phyloP scores from a whole-genome alignment of 1,140 invertebrate genomes.

The Dolichoris vasculosae region DNA sequence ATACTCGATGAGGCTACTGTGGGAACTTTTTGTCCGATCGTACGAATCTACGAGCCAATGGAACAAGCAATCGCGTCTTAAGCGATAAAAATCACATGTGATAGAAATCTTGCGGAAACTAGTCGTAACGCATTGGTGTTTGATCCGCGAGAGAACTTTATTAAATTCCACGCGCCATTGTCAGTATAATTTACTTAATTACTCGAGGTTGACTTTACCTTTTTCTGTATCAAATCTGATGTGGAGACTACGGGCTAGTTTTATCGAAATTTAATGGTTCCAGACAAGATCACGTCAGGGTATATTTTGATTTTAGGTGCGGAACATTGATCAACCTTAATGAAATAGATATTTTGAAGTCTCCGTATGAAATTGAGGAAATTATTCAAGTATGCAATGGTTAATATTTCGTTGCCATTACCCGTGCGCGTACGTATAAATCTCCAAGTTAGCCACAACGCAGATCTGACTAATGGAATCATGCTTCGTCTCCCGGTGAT shows the following conservation, averaged over 20 bases:
- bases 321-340: constrained; percentile 17
- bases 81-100: not conserved
- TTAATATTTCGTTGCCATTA: constrained; percentile 55
- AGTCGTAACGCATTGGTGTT: not conserved
- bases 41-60: not conserved
- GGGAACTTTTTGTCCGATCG: constrained; percentile 39
- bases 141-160: not conserved
- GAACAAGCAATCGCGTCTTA: constrained; percentile 11
- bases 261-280: too few relatives aligned
- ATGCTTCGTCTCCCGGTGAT: constrained; percentile 67
- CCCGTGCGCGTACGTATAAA: constrained; percentile 51
- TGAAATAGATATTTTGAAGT: constrained; percentile 47
- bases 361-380: constrained; percentile 27
- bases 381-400: constrained; percentile 46
- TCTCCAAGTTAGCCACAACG: constrained; percentile 59
- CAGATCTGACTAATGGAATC: constrained; percentile 70
- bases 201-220: too few relatives aligned
- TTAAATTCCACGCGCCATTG: not conserved
- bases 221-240: too few relatives aligned
- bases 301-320: not conserved
- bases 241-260: too few relatives aligned
- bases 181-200: too few relatives aligned
- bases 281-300: too few relatives aligned
- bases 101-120: not conserved
- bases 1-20: constrained; percentile 30